Evolutionary conservation across 2,113 vertebrate species (phyloP).

Genomic region (Mirza zaza): DNA sequence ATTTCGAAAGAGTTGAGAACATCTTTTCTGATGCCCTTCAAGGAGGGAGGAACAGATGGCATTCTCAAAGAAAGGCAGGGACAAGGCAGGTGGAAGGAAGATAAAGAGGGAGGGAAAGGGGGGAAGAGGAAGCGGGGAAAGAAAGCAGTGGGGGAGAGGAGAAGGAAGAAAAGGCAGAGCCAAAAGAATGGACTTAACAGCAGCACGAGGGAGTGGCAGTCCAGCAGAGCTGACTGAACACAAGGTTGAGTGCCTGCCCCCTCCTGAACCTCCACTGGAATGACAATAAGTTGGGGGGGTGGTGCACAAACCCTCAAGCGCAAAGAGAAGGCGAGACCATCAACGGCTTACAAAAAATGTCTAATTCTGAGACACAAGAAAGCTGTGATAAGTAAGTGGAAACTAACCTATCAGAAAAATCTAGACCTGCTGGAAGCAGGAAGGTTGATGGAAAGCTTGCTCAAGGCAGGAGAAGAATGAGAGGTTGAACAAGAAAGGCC

Average conservation of each 20-base stretch:
- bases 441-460: background rate
- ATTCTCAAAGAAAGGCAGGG: background rate
- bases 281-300: background rate
- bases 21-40: background rate
- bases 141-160: too few relatives aligned
- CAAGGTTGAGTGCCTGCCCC: background rate
- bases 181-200: background rate
- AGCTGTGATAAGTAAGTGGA: background rate
- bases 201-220: background rate
- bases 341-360: background rate
- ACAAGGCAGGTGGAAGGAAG: accelerated
- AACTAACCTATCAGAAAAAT: background rate
- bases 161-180: too few relatives aligned
- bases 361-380: background rate
- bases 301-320: background rate
- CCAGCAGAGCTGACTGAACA: background rate
- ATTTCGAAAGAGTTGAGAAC: background rate
- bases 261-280: background rate
- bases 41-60: background rate
- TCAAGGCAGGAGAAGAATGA: background rate
- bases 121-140: too few relatives aligned
- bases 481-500: background rate
- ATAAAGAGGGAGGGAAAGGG: too few relatives aligned
- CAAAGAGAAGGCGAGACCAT: background rate
- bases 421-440: background rate